Percentiles rank a stretch among this genome's conserved stretches.
phyloP scores from a whole-genome alignment of 2,113 vertebrate genomes.

The Gracilinanus agilis region DNA sequence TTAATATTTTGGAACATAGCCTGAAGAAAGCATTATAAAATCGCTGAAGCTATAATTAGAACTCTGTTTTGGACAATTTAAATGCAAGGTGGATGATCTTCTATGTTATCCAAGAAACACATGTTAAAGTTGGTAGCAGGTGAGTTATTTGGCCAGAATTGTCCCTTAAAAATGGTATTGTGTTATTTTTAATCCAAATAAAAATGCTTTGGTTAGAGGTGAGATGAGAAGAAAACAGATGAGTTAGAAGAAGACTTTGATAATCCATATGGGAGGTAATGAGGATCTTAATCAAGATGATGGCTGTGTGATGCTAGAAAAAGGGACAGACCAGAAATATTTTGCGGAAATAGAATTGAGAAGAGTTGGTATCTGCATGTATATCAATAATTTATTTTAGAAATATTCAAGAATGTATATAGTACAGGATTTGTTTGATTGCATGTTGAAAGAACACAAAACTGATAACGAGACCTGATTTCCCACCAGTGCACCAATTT shows the following conservation, averaged over 20 bases:
- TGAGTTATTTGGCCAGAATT: not conserved
- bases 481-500: not conserved
- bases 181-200: not conserved
- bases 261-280: not conserved
- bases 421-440: not conserved
- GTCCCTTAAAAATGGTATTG: not conserved
- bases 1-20: not conserved
- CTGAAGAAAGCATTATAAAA: not conserved
- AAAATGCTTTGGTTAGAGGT: not conserved
- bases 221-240: not conserved
- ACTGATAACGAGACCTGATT: not conserved
- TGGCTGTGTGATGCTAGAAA: not conserved
- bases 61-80: not conserved
- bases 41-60: not conserved
- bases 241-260: not conserved
- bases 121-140: not conserved
- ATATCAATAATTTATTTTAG: not conserved
- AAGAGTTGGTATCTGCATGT: not conserved
- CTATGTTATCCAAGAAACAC: not conserved
- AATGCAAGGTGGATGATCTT: not conserved
- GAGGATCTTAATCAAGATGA: not conserved
- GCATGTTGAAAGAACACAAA: not conserved
- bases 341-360: not conserved
- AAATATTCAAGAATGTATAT: not conserved
- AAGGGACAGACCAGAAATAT: not conserved